A percentile compares a stretch with the other conserved stretches of the same genome.
phyloP scores from a whole-genome alignment of 35 echinoderm and acorn worm species.

The Patiria miniata region DNA sequence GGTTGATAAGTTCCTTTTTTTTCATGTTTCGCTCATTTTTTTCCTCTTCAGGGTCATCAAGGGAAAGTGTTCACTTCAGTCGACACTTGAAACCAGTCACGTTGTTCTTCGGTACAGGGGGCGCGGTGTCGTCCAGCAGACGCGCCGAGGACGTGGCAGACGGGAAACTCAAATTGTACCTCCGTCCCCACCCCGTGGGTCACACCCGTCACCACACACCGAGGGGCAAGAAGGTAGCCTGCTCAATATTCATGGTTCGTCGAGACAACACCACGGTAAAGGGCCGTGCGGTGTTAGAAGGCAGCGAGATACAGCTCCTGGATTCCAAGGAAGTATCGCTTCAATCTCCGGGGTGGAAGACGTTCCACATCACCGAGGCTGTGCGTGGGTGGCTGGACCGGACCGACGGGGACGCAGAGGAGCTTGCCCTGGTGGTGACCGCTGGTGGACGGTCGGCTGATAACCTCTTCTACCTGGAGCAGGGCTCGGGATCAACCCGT shows the following conservation, averaged over 20 bases:
- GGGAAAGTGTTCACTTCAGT: neutral
- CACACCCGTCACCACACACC: neutral
- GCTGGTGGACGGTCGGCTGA: neutral
- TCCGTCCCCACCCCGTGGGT: neutral
- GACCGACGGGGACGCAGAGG: neutral
- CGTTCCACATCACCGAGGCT: neutral
- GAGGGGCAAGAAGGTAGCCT: neutral
- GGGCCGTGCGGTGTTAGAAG: neutral
- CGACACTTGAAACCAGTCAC: neutral
- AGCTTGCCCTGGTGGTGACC: slow-evolving; percentile 6
- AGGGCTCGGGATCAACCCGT: neutral
- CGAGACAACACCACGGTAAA: neutral
- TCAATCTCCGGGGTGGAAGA: neutral
- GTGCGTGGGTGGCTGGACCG: neutral
- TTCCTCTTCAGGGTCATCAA: neutral
- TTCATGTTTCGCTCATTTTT: neutral
- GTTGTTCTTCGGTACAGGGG: neutral
- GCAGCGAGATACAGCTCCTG: neutral
- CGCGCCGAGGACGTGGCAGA: neutral
- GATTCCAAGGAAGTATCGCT: neutral
- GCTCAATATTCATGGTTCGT: neutral
- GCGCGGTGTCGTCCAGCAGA: neutral
- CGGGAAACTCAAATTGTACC: slow-evolving; percentile 1
- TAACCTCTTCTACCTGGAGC: neutral
- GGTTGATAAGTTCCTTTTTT: neutral